Base-by-base conservation (phyloP, 2,888 invertebrate species). In the Podabrus alpinus region DNA sequence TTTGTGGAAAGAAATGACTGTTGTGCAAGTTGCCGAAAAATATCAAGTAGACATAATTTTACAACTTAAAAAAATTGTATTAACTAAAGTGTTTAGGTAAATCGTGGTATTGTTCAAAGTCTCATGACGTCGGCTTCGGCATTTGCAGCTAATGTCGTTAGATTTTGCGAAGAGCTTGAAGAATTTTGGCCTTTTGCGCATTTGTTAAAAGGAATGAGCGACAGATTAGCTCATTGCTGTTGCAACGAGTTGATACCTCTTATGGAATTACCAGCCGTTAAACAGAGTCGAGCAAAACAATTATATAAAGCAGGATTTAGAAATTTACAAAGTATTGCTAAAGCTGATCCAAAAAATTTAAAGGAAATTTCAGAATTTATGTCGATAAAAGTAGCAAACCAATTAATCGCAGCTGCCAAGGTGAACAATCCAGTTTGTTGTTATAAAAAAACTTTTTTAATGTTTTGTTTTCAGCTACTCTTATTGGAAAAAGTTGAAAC, bases 181-280 rank as follows among this genome's bases (percentile, higher is more conserved):
- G 92, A 93, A 80, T 92, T 96, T 87, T 97, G 97, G 96, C 90
- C 94, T 60, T 96, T 94, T 85, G 89, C 91, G 24, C 92, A 94
- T 79, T 88, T 98, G 77, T 88, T 99, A 73, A 90, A 88, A 17
- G 91, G 92, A 77, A 92, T 98, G 84, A 91, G 93, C 25, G 89
- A 91, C 80, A 90, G 93, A 75, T 89, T 98, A 81, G 92, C 94
- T 77, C 92, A 94, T 85, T 97, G 97, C 86, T 95, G 95, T 74
- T 91, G 94, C 10, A 88, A 91, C 0, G 97, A 97, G 81, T 88
- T 98, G 71, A 88, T 93, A 29, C 93, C 93, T 11, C 89, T 99
- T 16, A 92, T 98, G 92, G 95, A 96, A 79, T 89, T 98, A 80
- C 97, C 98, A 1, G 92, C 92, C 16, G 96, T 98, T 3, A 95